These are phyloP conservation scores for Stenoptilia bipunctidactyla DNA, from an alignment of 2,888 invertebrate species.

Conservation along the genomic window DNA sequence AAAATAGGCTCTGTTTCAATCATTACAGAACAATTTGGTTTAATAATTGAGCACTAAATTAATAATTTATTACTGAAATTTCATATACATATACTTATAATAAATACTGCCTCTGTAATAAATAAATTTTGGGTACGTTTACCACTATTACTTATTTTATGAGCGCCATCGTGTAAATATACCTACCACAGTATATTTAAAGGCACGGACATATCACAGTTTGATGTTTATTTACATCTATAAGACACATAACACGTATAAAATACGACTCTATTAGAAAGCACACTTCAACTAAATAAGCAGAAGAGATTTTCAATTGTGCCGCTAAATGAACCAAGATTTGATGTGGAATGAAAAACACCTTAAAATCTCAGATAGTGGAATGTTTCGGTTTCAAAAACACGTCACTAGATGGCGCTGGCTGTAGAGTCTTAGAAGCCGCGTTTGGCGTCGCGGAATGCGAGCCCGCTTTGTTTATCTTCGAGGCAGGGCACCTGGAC, in stretches of 20 bases:
- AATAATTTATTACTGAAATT: too few species aligned
- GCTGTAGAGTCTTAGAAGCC: slow-evolving; percentile 52
- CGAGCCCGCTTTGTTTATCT: slow-evolving; percentile 52
- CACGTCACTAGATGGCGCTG: slow-evolving; percentile 25
- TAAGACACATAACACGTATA: slow-evolving; percentile 21
- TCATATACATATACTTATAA: too few species aligned
- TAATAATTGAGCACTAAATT: too few species aligned
- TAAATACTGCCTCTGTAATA: too few species aligned
- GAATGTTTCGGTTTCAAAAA: neutral
- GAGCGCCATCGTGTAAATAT: slow-evolving; percentile 48
- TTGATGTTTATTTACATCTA: slow-evolving; percentile 42
- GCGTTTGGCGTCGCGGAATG: slow-evolving; percentile 62
- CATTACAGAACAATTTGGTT: too few species aligned
- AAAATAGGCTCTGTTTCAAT: too few species aligned
- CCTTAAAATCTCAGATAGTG: neutral
- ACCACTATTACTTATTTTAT: slow-evolving; percentile 5
- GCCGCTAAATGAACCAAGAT: too few species aligned
- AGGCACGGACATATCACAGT: slow-evolving; percentile 69
- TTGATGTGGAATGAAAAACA: neutral
- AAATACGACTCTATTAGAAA: neutral
- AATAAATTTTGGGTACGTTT: too few species aligned
- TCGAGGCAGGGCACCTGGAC: slow-evolving; percentile 82
- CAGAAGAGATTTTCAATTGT: too few species aligned
- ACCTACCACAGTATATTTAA: slow-evolving; percentile 37
- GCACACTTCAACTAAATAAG: too few species aligned